Evolutionary conservation across 2,888 invertebrate genomes (phyloP).

Genomic region (Therioaphis trifolii): DNA sequence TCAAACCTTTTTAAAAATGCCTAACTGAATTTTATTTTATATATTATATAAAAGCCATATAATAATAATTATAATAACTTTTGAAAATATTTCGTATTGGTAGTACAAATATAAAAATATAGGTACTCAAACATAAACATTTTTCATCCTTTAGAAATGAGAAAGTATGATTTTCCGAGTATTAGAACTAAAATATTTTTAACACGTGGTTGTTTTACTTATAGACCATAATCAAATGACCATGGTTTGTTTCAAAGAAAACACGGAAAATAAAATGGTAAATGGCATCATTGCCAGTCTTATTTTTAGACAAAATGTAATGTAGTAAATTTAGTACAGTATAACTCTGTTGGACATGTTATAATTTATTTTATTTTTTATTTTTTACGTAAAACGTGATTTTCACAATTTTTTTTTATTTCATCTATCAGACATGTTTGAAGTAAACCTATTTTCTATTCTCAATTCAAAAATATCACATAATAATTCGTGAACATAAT

Average conservation of each 20-base stretch:
- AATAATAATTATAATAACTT: no score
- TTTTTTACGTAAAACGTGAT: not conserved
- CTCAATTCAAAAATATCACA: not conserved
- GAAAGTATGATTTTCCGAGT: no score
- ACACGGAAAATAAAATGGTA: constrained; percentile 39
- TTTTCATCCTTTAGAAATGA: no score
- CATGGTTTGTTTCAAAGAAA: constrained; percentile 35
- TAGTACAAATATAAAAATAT: no score
- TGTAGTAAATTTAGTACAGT: constrained; percentile 41
- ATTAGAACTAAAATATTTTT: no score
- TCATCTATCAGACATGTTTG: not conserved
- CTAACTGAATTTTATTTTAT: no score
- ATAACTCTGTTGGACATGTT: constrained; percentile 24
- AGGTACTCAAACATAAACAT: no score
- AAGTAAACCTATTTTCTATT: not conserved
- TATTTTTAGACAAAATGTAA: constrained; percentile 58
- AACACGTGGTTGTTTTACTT: no score
- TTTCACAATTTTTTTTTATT: not conserved
- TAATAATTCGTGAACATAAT: not conserved
- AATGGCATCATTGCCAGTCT: constrained; percentile 44
- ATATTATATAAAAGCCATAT: no score
- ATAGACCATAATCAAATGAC: constrained; percentile 22
- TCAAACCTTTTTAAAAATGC: no score
- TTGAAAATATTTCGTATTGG: no score
- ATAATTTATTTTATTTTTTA: constrained; percentile 19